Evolutionary conservation across 2,113 vertebrate species (phyloP).

Genomic region (Calyptommatus sinebrachiatus): DNA sequence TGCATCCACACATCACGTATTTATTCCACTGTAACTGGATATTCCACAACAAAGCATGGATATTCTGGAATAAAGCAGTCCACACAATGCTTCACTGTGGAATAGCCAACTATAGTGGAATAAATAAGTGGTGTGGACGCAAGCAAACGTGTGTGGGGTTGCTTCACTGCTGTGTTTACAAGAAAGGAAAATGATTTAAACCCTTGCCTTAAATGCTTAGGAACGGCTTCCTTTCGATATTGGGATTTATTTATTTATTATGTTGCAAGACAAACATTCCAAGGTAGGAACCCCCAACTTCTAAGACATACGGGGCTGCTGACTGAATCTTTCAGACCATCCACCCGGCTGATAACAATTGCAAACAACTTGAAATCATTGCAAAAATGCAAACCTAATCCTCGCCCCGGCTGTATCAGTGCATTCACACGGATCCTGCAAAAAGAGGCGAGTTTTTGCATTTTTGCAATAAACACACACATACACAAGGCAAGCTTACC

Average conservation of each 20-base stretch:
- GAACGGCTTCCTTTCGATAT: not conserved
- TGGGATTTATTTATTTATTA: not conserved
- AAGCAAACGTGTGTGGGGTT: too few species aligned
- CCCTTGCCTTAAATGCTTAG: not conserved
- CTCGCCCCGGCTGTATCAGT: not conserved
- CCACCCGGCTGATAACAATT: not conserved
- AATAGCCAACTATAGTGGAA: too few species aligned
- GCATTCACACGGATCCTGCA: not conserved
- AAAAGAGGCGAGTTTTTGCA: not conserved
- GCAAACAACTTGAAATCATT: not conserved
- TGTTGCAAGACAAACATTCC: too few species aligned
- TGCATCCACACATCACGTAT: too few species aligned
- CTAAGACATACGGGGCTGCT: not conserved
- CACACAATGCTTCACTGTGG: too few species aligned
- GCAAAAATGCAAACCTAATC: not conserved
- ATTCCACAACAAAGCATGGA: too few species aligned
- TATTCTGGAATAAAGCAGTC: too few species aligned
- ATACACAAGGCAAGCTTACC: not conserved
- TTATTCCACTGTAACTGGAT: too few species aligned
- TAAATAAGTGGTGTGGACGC: too few species aligned
- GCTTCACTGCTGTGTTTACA: not conserved
- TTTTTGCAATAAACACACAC: not conserved
- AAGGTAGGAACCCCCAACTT: not conserved
- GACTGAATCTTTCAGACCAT: not conserved
- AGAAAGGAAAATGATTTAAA: constrained; percentile 3